phyloP scores from a whole-genome alignment of 2,797 vertebrate species.

The Stomatorhinus walkeri region DNA sequence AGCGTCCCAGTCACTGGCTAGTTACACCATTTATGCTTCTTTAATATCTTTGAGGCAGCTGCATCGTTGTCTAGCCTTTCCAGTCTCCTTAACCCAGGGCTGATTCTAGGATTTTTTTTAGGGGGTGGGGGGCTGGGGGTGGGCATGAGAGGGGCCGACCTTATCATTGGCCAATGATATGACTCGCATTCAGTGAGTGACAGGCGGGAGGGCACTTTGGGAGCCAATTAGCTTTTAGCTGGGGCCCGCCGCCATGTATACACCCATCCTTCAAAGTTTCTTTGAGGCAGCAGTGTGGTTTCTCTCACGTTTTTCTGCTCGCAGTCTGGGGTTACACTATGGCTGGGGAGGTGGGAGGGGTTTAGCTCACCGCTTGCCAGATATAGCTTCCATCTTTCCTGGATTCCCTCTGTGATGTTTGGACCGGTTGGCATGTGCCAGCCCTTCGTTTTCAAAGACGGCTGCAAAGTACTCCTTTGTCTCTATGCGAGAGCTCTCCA shows the following conservation, averaged over 20 bases:
- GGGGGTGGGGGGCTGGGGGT: too few species aligned
- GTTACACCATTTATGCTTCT: not conserved
- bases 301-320: not conserved
- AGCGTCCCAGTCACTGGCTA: not conserved
- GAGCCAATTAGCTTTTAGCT: not conserved
- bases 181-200: not conserved
- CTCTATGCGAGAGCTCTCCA: not conserved
- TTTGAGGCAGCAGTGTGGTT: not conserved
- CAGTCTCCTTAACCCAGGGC: not conserved
- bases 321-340: not conserved
- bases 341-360: not conserved
- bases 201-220: not conserved
- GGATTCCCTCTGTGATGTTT: not conserved
- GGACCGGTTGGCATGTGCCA: not conserved
- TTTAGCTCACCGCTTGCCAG: not conserved
- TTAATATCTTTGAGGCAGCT: not conserved
- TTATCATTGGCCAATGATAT: not conserved
- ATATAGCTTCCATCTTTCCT: not conserved
- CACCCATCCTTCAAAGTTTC: not conserved
- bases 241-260: not conserved
- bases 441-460: conserved; percentile 28
- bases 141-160: not conserved
- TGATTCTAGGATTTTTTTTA: not conserved
- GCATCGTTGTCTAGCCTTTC: not conserved
- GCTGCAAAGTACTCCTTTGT: conserved; percentile 43